A percentile compares a stretch with the other conserved stretches of the same genome.
phyloP scores from a whole-genome alignment of 2,888 invertebrate genomes.

The Loripinus fragilis region DNA sequence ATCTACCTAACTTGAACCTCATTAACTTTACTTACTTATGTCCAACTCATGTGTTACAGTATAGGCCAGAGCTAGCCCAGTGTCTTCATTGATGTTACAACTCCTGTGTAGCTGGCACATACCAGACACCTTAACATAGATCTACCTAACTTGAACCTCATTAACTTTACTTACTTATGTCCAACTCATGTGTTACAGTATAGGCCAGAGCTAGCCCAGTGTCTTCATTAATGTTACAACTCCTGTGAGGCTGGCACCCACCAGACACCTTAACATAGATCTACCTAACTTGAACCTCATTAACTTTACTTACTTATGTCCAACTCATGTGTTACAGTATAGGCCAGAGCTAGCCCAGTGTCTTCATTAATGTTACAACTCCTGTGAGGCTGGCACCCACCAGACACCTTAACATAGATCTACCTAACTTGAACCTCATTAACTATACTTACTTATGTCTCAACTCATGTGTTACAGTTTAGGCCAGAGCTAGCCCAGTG shows the following conservation, averaged over 20 bases:
- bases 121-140: too few relatives aligned
- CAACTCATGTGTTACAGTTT: conserved; percentile 96
- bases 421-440: too few relatives aligned
- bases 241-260: conserved; percentile 92
- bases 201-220: conserved; percentile 93
- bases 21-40: conserved; percentile 97
- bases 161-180: too few relatives aligned
- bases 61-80: conserved; percentile 93
- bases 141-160: too few relatives aligned
- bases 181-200: too few relatives aligned
- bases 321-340: conserved; percentile 96
- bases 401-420: too few relatives aligned
- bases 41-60: conserved; percentile 96
- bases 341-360: conserved; percentile 93
- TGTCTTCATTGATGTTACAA: too few relatives aligned
- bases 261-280: too few relatives aligned
- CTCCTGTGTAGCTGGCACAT: conserved; percentile 94
- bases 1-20: too few relatives aligned
- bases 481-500: conserved; percentile 93
- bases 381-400: conserved; percentile 93
- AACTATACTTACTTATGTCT: conserved; percentile 97
- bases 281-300: too few relatives aligned
- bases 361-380: conserved; percentile 95
- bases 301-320: conserved; percentile 97
- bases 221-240: too few relatives aligned